Evolutionary conservation across 2,888 invertebrate genomes (phyloP).

Genomic region (Xestoiulus laeticollis): DNA sequence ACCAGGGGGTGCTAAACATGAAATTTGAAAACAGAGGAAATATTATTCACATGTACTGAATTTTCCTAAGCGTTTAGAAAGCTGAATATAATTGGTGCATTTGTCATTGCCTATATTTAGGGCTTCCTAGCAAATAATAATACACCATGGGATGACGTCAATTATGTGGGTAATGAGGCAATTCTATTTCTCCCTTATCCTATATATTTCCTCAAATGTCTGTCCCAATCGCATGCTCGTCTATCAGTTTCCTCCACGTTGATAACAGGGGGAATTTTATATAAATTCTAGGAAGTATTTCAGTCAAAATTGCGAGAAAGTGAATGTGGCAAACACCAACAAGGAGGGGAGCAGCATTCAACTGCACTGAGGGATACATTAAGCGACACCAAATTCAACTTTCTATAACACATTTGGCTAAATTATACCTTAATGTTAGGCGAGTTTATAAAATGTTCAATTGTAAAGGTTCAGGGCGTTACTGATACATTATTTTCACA

Average conservation of each 20-base stretch:
- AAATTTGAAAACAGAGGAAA: not conserved
- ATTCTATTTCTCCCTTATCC: not conserved
- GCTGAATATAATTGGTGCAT: not conserved
- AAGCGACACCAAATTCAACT: not conserved
- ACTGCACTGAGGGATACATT: too few relatives aligned
- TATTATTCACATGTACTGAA: too few relatives aligned
- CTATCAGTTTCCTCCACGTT: not conserved
- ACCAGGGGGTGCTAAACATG: not conserved
- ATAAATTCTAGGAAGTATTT: not conserved
- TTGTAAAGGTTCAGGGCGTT: too few relatives aligned
- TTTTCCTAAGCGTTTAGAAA: not conserved
- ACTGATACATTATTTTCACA: too few relatives aligned
- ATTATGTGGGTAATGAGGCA: not conserved
- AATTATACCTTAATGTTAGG: too few relatives aligned
- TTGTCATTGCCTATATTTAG: not conserved
- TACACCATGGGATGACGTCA: not conserved
- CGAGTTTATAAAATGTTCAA: too few relatives aligned
- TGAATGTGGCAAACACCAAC: not conserved
- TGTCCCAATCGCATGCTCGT: not conserved
- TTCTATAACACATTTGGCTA: not conserved
- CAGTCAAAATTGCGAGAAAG: not conserved
- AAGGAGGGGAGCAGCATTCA: too few relatives aligned
- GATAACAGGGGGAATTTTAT: not conserved
- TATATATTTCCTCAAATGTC: not conserved
- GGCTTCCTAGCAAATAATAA: not conserved